Evolutionary conservation across 1,140 invertebrate species (phyloP).

Genomic region (Paracyclopina nana): DNA sequence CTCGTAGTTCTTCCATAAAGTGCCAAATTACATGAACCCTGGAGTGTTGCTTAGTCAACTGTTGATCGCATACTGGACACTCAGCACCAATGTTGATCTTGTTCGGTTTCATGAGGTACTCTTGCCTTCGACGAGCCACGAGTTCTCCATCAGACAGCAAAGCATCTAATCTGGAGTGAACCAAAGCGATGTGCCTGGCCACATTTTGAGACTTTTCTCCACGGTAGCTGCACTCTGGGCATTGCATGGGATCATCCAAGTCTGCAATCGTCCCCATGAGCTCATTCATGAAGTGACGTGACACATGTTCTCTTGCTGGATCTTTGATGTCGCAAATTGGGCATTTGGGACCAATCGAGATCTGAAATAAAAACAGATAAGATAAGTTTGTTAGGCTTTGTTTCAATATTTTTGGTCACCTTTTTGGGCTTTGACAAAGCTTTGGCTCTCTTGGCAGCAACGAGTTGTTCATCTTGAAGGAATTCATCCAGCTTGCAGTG

Average conservation of each 20-base stretch:
- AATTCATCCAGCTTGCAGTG: slow-evolving; percentile 1
- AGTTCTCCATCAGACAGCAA: not conserved
- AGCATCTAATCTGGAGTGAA: not conserved
- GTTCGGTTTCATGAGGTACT: not conserved
- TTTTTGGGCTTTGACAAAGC: slow-evolving; percentile 1
- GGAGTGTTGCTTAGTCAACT: not conserved
- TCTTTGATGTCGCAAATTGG: not conserved
- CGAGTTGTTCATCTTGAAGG: not conserved
- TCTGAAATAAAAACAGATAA: too few species aligned
- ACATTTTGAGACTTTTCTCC: not conserved
- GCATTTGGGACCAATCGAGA: not conserved
- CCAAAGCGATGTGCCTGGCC: not conserved
- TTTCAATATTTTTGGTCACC: too few species aligned
- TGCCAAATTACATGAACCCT: not conserved
- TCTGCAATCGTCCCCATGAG: not conserved
- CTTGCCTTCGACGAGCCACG: not conserved
- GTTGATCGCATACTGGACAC: not conserved
- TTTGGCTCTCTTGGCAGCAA: not conserved
- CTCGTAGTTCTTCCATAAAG: not conserved
- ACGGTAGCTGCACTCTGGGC: not conserved
- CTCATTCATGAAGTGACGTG: not conserved
- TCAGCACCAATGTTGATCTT: not conserved
- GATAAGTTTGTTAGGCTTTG: too few species aligned
- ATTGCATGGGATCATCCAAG: not conserved
- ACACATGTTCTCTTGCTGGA: slow-evolving; percentile 2